Base-by-base conservation (phyloP, 23 tunicate genomes). In the Styela clava region DNA sequence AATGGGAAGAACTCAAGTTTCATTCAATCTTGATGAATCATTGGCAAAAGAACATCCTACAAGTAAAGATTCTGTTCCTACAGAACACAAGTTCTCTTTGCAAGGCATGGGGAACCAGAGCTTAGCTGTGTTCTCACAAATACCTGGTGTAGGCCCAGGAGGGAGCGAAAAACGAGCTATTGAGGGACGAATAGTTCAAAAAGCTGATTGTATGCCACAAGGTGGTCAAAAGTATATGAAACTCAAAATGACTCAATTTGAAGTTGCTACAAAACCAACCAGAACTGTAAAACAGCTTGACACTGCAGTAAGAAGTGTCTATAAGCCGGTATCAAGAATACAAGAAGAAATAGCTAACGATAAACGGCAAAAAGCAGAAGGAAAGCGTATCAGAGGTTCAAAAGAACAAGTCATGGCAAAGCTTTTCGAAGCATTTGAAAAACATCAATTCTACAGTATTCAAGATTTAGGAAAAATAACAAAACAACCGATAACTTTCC, bases 121-220 rank as follows among this genome's bases (percentile, higher is more conserved):
- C 34, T 63, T 91, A 0, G 86, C 97, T 18, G 89, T 91, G 7
- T 91, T 91, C 64, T 91, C 97, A 25, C 81, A 76, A 44, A 33
- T 64, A 21, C 34, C 34, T 16, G 77, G 77, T 22, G 35, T 35
- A 3, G 77, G 77, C 5, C 35, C 35, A 28, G 77, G 35, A 35
- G 81, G 81, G n/a, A 25, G 35, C 0, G 86, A 86, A 62, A 91
- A 86, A 64, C 87, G 97, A 27, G 63, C 87, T 28, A 91, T 91
- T 84, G 97, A 91, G 78, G 97, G 97, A 2, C 51, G 91, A 25
- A 88, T 92, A 29, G 97, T 92, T 1, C 97, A 92, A 25, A 92
- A 92, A 79, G 91, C 86, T 5, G 97, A 92, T 65, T 92, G 97
- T 35, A 91, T 86, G 35, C 97, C 97, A 2, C 82, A 88, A 36